Conservation (phyloP, 2,797 vertebrate genomes). For the Ambastaia sidthimunki region DNA sequence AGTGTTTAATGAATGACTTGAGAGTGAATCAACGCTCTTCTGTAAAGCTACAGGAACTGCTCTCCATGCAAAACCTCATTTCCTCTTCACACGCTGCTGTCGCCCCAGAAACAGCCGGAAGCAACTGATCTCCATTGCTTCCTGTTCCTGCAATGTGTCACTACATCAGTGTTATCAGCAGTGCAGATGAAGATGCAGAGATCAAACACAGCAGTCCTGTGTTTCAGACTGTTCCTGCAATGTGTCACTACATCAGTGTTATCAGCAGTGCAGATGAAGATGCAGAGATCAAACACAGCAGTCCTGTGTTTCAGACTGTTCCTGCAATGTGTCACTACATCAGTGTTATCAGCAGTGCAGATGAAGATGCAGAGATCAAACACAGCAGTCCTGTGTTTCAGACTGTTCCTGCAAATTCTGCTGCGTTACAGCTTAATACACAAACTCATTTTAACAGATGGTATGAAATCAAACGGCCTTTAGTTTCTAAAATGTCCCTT, state of each 20-base stretch:
- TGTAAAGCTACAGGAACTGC: slow-evolving; percentile 42
- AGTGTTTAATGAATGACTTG: slow-evolving; percentile 62
- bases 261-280: not conserved
- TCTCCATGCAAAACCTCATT: slow-evolving; percentile 21
- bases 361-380: not conserved
- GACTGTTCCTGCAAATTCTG: not conserved
- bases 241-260: not conserved
- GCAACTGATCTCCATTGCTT: slow-evolving; percentile 46
- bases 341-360: not conserved
- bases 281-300: no score
- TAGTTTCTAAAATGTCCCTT: no score
- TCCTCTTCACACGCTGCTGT: slow-evolving; percentile 42
- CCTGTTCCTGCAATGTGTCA: slow-evolving; percentile 25
- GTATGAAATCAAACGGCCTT: no score
- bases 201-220: no score
- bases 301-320: slow-evolving; percentile 10
- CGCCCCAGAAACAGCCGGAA: slow-evolving; percentile 7
- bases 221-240: slow-evolving; percentile 25
- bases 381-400: not conserved
- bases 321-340: not conserved
- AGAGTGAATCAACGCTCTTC: slow-evolving; percentile 47
- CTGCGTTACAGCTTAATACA: no score
- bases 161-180: not conserved
- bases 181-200: not conserved
- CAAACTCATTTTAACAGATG: no score